Conservation (phyloP, 2,888 invertebrate genomes). For the Coelinius sp. region DNA sequence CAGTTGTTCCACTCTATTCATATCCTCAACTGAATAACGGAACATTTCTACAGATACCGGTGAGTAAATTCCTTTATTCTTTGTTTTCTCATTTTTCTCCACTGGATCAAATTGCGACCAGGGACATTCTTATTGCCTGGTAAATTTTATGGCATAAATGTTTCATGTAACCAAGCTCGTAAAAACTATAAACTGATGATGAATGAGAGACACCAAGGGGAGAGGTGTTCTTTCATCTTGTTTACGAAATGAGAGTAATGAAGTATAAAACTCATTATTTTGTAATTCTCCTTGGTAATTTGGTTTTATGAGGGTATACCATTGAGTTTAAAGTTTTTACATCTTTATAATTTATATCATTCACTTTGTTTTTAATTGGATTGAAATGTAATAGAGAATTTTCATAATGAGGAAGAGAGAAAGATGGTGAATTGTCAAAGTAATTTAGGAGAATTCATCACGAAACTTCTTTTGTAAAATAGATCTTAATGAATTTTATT, state of each 20-base stretch:
- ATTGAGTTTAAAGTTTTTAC: neutral
- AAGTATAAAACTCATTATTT: neutral
- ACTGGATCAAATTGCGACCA: neutral
- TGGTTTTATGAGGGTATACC: neutral
- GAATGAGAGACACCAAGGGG: neutral
- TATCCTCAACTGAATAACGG: conserved; percentile 90
- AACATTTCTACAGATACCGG: conserved; percentile 90
- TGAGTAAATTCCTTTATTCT: conserved; percentile 72
- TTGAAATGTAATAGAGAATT: neutral
- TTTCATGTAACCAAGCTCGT: neutral
- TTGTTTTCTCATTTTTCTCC: neutral
- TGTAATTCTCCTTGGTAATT: neutral
- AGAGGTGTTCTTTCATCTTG: neutral
- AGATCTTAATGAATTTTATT: too few relatives aligned
- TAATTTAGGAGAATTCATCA: too few relatives aligned
- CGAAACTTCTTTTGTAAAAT: too few relatives aligned
- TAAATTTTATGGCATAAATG: neutral
- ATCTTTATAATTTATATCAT: neutral
- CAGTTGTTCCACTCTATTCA: conserved; percentile 89
- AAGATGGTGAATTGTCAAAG: too few relatives aligned
- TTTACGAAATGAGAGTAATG: neutral
- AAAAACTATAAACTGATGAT: neutral
- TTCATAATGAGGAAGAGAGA: neutral
- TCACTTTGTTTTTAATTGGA: neutral
- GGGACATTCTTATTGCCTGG: neutral